Conservation (phyloP, 2,113 vertebrate species). For the Syrmaticus mikado region DNA sequence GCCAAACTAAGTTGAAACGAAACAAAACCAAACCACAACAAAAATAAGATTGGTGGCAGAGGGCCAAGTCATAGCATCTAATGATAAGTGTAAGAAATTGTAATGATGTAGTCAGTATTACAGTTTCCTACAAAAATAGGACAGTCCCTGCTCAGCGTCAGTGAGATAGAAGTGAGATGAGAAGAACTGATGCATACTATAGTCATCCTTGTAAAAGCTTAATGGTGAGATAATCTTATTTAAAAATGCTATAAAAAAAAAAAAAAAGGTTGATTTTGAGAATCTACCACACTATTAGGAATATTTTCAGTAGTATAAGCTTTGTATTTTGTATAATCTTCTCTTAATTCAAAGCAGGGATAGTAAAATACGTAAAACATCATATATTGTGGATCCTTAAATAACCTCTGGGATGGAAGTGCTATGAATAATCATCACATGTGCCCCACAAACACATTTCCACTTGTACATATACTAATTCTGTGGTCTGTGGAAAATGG, state of each 20-base stretch:
- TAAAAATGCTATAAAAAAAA: neutral
- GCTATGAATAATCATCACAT: neutral
- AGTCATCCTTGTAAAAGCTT: neutral
- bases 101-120: neutral
- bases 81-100: neutral
- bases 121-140: neutral
- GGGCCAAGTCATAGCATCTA: neutral
- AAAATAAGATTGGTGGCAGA: neutral
- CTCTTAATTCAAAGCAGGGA: neutral
- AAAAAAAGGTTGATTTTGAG: neutral
- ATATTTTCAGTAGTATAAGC: neutral
- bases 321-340: neutral
- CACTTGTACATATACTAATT: neutral
- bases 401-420: neutral
- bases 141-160: neutral
- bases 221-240: neutral
- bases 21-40: neutral
- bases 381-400: neutral
- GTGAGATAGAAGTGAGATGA: neutral
- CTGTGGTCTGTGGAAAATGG: neutral
- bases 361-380: neutral
- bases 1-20: neutral
- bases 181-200: neutral
- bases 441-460: neutral
- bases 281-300: neutral